These are phyloP conservation scores for Buteo buteo DNA, from an alignment of 2,113 vertebrate species.

Conservation along the genomic window DNA sequence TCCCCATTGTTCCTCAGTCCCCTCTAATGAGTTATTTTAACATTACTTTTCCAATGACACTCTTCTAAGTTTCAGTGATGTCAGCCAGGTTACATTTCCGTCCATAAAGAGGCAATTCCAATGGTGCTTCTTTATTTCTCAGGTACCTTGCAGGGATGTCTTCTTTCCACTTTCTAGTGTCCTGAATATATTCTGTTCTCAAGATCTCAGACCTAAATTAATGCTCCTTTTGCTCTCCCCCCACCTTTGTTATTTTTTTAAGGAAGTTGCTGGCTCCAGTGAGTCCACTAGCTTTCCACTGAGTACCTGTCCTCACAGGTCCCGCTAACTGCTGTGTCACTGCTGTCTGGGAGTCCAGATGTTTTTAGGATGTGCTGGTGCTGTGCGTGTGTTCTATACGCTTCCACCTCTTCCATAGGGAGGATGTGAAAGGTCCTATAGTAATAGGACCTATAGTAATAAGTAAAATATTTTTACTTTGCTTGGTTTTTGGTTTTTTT, in stretches of 20 bases:
- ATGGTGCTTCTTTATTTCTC: neutral
- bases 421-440: neutral
- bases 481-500: neutral
- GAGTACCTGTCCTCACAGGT: neutral
- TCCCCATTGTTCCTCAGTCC: neutral
- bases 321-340: neutral
- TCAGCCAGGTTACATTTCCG: neutral
- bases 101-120: neutral
- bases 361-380: neutral
- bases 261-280: neutral
- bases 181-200: neutral
- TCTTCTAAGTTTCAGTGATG: neutral
- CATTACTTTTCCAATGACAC: neutral
- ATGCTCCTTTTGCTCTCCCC: neutral
- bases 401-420: neutral
- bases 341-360: neutral
- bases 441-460: neutral
- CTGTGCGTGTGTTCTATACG: neutral
- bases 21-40: neutral
- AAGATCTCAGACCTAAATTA: neutral
- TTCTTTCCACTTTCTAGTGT: neutral
- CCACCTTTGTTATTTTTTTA: neutral
- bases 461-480: neutral
- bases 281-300: neutral
- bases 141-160: neutral